Conservation (phyloP, 2,888 invertebrate genomes). For the Lochmaea crataegi region DNA sequence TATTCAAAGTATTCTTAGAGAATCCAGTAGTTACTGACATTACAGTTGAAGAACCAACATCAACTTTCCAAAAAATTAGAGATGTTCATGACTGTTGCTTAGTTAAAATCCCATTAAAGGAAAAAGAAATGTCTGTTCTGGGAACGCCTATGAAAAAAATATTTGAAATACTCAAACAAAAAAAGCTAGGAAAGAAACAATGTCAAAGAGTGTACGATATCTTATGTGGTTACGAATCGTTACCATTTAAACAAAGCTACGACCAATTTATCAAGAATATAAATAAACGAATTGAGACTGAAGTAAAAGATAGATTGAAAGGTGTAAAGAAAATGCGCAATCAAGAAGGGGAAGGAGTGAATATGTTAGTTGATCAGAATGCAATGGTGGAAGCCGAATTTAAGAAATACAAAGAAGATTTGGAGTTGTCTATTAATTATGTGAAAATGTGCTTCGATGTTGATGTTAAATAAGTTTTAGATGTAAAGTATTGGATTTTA, state of each 20-base stretch:
- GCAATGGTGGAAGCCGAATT: slow-evolving; percentile 43
- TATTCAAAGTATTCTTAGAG: slow-evolving; percentile 59
- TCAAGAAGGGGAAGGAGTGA: slow-evolving; percentile 34
- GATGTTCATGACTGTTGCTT: slow-evolving; percentile 67
- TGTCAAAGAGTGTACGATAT: slow-evolving; percentile 54
- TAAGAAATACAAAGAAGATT: slow-evolving; percentile 48
- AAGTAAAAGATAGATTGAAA: slow-evolving; percentile 36
- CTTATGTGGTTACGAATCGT: slow-evolving; percentile 48
- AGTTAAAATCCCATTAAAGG: slow-evolving; percentile 46
- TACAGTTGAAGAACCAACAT: slow-evolving; percentile 95
- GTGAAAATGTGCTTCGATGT: slow-evolving; percentile 23
- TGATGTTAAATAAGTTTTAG: background rate
- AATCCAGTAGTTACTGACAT: slow-evolving; percentile 73
- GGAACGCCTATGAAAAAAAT: slow-evolving; percentile 43
- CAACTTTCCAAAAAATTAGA: slow-evolving; percentile 87
- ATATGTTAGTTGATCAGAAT: slow-evolving; percentile 39
- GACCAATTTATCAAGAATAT: slow-evolving; percentile 46
- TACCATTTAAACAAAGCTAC: slow-evolving; percentile 42
- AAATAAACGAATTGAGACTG: slow-evolving; percentile 45
- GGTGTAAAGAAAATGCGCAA: slow-evolving; percentile 48
- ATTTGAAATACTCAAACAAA: slow-evolving; percentile 45
- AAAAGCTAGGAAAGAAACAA: slow-evolving; percentile 54
- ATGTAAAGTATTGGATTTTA: background rate
- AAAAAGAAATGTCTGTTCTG: slow-evolving; percentile 36
- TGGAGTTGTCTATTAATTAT: slow-evolving; percentile 45